Evolutionary conservation across 1,140 invertebrate species (phyloP).

Genomic region (Brachystomella parvula): DNA sequence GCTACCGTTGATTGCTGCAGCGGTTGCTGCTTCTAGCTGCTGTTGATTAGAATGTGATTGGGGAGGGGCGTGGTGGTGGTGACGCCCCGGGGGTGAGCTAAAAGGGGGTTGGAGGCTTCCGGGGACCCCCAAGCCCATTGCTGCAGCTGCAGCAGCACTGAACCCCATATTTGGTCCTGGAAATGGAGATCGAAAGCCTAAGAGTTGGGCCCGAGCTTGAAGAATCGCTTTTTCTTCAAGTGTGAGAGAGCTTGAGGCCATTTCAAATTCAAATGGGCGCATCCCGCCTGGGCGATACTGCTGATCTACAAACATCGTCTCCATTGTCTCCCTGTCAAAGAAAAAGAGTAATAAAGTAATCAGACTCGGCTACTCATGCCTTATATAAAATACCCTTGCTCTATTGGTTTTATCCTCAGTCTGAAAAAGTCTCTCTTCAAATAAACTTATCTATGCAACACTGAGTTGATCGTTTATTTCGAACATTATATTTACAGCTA

Average conservation of each 20-base stretch:
- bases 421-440: too few relatives aligned
- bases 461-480: background rate
- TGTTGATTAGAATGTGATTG: slow-evolving; percentile 24
- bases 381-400: too few relatives aligned
- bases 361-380: too few relatives aligned
- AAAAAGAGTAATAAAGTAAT: slow-evolving; percentile 40
- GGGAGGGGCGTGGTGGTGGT: slow-evolving; percentile 24
- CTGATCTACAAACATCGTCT: slow-evolving; percentile 69
- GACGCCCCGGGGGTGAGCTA: slow-evolving; percentile 21
- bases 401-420: background rate
- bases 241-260: slow-evolving; percentile 60
- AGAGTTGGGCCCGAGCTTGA: slow-evolving; percentile 39
- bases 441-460: too few relatives aligned
- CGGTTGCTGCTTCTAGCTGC: slow-evolving; percentile 34
- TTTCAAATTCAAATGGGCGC: slow-evolving; percentile 63
- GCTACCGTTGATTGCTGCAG: slow-evolving; percentile 37
- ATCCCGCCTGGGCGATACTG: slow-evolving; percentile 60
- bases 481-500: background rate
- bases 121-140: slow-evolving; percentile 18
- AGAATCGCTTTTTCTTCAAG: slow-evolving; percentile 66
- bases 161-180: slow-evolving; percentile 33
- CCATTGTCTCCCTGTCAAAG: slow-evolving; percentile 67
- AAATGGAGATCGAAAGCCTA: slow-evolving; percentile 34
- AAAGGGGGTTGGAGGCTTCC: slow-evolving; percentile 17
- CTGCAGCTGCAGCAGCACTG: slow-evolving; percentile 9